These are phyloP conservation scores for Nannoperca australis DNA, from an alignment of 2,797 vertebrate genomes.

Conservation along the genomic window DNA sequence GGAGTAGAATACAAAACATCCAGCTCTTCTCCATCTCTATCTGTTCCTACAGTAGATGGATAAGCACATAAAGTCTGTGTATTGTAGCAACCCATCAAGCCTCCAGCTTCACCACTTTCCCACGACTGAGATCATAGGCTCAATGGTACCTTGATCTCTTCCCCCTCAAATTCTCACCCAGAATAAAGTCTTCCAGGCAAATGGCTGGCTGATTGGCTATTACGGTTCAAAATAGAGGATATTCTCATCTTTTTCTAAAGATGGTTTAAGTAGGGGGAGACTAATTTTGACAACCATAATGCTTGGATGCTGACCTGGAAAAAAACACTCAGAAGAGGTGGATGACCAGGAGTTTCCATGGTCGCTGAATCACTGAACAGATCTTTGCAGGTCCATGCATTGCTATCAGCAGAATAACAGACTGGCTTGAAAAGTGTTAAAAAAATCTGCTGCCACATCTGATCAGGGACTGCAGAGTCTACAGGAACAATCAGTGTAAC, in stretches of 20 bases:
- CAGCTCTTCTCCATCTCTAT: constrained; percentile 27
- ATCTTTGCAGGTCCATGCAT: constrained; percentile 44
- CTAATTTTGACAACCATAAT: constrained; percentile 20
- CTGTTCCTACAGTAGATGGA: constrained; percentile 27
- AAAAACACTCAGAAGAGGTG: constrained; percentile 13
- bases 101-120: constrained; percentile 45
- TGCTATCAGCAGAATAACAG: constrained; percentile 50
- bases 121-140: constrained; percentile 60
- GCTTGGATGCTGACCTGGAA: constrained; percentile 22
- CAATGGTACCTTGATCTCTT: constrained; percentile 61
- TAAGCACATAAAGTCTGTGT: constrained; percentile 50
- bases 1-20: constrained; percentile 41
- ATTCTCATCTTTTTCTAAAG: constrained; percentile 3
- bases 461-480: constrained; percentile 25
- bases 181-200: constrained; percentile 59
- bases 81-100: constrained; percentile 56
- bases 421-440: constrained; percentile 22
- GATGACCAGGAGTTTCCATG: constrained; percentile 18
- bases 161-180: constrained; percentile 44
- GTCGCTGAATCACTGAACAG: constrained; percentile 16
- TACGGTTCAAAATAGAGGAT: constrained; percentile 28
- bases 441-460: constrained; percentile 38
- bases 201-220: constrained; percentile 48
- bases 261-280: constrained; percentile 27
- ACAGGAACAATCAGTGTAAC: constrained; percentile 39